Percentiles rank a stretch among this genome's conserved stretches.
phyloP scores from a whole-genome alignment of 2,888 invertebrate species.

The Perdita meconis region DNA sequence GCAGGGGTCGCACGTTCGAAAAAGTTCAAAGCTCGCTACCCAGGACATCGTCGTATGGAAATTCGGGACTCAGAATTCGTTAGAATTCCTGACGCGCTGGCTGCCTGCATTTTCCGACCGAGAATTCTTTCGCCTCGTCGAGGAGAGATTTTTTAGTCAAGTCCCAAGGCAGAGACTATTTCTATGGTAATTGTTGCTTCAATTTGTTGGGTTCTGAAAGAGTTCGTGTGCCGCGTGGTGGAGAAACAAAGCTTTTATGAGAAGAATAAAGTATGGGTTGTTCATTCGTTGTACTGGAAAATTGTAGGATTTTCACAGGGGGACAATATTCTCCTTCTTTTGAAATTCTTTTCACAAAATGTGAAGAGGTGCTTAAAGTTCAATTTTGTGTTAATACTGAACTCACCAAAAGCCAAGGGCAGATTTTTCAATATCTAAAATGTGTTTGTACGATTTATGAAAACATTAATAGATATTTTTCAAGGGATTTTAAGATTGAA shows the following conservation, averaged over 20 bases:
- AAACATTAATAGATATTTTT: no score
- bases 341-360: no score
- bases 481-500: no score
- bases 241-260: neutral
- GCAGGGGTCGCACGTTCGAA: neutral
- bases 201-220: neutral
- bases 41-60: neutral
- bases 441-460: no score
- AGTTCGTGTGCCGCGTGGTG: neutral
- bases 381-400: no score
- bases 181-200: constrained; percentile 4
- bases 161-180: neutral
- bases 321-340: neutral
- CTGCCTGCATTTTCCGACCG: neutral
- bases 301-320: neutral
- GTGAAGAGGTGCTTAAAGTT: no score
- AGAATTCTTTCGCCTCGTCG: constrained; percentile 10
- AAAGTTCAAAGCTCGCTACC: neutral
- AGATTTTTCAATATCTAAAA: no score
- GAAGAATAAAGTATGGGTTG: constrained; percentile 4
- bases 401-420: no score
- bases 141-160: no score
- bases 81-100: neutral
- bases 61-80: constrained; percentile 18
- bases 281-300: constrained; percentile 2